These are phyloP conservation scores for Carpatolechia fugitivella DNA, from an alignment of 2,888 invertebrate species.

Conservation along the genomic window DNA sequence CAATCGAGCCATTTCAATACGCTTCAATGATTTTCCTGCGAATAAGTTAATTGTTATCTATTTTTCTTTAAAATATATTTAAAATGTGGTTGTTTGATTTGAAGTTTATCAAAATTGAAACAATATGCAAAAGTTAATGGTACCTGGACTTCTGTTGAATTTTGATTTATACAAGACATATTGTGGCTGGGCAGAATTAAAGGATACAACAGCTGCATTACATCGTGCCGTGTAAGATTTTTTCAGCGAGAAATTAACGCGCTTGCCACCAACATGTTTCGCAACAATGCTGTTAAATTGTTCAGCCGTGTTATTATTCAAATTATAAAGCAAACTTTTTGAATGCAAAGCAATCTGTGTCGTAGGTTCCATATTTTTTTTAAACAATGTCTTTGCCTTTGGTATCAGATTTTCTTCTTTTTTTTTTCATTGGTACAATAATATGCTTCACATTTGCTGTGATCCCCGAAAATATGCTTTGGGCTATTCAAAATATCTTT, in stretches of 20 bases:
- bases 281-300: background rate
- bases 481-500: slow-evolving; percentile 3
- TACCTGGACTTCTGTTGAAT: background rate
- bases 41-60: too few relatives aligned
- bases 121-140: too few relatives aligned
- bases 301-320: background rate
- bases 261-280: slow-evolving; percentile 4
- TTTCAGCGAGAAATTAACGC: slow-evolving; percentile 9
- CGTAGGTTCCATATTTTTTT: too few relatives aligned
- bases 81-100: too few relatives aligned
- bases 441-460: background rate
- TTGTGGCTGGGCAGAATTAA: slow-evolving; percentile 5
- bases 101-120: too few relatives aligned
- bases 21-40: background rate
- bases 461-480: background rate
- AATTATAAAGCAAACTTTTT: background rate
- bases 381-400: too few relatives aligned
- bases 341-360: background rate
- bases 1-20: background rate
- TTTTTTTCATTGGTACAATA: slow-evolving; percentile 8
- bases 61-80: too few relatives aligned
- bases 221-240: slow-evolving; percentile 12
- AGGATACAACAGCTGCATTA: slow-evolving; percentile 12
- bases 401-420: background rate
- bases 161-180: background rate